Evolutionary conservation across 2,113 vertebrate genomes (phyloP).

Genomic region (Maccullochella peelii): DNA sequence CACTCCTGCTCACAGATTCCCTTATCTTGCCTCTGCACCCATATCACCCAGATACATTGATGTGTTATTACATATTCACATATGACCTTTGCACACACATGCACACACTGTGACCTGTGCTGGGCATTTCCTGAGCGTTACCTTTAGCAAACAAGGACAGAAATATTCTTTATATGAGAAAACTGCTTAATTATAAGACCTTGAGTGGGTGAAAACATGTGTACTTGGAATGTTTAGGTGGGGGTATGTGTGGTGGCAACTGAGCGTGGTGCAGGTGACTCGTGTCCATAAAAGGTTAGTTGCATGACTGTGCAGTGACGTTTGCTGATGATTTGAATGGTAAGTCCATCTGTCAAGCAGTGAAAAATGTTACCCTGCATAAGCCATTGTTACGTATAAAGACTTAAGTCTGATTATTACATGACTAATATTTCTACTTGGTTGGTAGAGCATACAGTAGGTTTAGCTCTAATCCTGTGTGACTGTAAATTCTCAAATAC

Average conservation of each 20-base stretch:
- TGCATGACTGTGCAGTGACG: not conserved
- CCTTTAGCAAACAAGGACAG: conserved; percentile 16
- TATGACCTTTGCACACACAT: conserved; percentile 3
- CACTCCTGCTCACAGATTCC: conserved; percentile 30
- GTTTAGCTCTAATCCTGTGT: not conserved
- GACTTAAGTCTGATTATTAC: not conserved
- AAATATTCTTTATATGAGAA: conserved; percentile 2
- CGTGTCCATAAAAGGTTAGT: not conserved
- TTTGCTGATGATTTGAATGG: not conserved
- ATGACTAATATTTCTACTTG: not conserved
- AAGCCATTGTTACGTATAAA: not conserved
- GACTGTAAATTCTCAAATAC: not conserved
- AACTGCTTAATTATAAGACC: not conserved
- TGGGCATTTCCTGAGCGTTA: conserved; percentile 7
- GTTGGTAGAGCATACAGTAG: not conserved
- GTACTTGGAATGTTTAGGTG: not conserved
- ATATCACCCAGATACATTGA: conserved; percentile 22
- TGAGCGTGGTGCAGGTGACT: not conserved
- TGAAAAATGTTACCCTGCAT: no score
- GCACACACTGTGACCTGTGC: conserved; percentile 8
- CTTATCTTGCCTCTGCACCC: conserved; percentile 48
- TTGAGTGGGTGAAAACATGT: conserved; percentile 22
- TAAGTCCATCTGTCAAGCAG: not conserved
- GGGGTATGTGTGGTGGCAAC: not conserved
- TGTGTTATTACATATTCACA: conserved; percentile 8